Conservation (phyloP, 2,888 invertebrate genomes). For the Neocrepidodera transversa region DNA sequence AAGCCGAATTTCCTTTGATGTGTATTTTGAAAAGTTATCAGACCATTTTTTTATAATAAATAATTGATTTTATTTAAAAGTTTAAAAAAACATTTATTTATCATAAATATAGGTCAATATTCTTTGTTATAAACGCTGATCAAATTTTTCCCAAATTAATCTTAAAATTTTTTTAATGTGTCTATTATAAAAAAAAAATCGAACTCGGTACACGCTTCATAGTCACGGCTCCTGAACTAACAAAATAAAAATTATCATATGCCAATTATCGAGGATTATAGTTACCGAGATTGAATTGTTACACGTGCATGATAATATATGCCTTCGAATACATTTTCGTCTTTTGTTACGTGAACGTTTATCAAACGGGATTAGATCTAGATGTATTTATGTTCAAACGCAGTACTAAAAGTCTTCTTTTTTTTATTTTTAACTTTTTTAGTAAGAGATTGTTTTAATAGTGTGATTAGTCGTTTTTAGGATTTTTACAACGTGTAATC, state of each 20-base stretch:
- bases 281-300: slow-evolving; percentile 26
- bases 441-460: background rate
- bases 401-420: background rate
- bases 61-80: no score
- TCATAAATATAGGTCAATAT: no score
- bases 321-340: slow-evolving; percentile 15
- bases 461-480: background rate
- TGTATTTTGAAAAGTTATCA: no score
- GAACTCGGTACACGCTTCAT: background rate
- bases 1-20: no score
- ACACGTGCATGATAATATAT: slow-evolving; percentile 24
- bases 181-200: no score
- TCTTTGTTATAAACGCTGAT: no score
- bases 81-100: no score
- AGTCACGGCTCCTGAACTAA: background rate
- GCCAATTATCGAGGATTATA: slow-evolving; percentile 30
- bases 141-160: no score
- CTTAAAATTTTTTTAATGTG: no score
- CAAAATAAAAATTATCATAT: slow-evolving; percentile 14
- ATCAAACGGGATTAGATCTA: slow-evolving; percentile 18
- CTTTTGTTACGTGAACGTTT: slow-evolving; percentile 12
- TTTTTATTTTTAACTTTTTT: background rate
- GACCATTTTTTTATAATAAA: no score
- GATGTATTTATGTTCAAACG: slow-evolving; percentile 3
- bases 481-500: background rate